Conservation (phyloP, 2,113 vertebrate genomes). For the Tichodroma muraria region DNA sequence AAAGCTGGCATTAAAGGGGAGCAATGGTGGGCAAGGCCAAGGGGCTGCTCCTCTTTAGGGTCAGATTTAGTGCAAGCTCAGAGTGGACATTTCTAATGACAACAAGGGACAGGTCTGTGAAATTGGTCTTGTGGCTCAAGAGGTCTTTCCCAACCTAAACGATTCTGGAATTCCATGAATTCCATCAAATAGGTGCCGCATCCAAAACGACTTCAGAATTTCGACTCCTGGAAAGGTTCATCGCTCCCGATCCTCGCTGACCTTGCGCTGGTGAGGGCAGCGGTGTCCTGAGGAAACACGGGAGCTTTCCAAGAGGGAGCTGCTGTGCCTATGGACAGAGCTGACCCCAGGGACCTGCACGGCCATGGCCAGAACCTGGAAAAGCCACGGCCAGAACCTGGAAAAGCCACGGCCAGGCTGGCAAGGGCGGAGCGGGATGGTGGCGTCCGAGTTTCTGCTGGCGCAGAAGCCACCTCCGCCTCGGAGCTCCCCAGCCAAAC, state of each 20-base stretch:
- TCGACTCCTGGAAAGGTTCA: neutral
- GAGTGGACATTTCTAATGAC: neutral
- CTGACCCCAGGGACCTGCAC: rapidly evolving
- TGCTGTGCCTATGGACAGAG: rapidly evolving
- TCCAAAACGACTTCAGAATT: neutral
- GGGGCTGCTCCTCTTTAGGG: rapidly evolving
- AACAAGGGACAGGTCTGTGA: neutral
- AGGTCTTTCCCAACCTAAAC: neutral
- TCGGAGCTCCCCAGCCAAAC: neutral
- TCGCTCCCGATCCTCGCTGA: too few relatives aligned
- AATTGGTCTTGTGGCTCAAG: neutral
- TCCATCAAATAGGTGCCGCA: neutral
- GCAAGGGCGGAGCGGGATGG: rapidly evolving
- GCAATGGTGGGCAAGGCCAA: rapidly evolving
- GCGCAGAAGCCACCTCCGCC: neutral
- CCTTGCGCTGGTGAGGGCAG: rapidly evolving
- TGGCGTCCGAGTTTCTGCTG: rapidly evolving
- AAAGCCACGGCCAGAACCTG: rapidly evolving
- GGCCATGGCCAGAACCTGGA: too few relatives aligned
- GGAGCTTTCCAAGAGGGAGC: neutral
- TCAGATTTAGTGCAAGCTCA: neutral
- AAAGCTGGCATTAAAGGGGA: neutral
- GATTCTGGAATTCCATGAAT: neutral
- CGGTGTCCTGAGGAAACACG: rapidly evolving
- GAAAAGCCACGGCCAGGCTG: neutral